Evolutionary conservation across 2,797 vertebrate genomes (phyloP).

Genomic region (Pelobates cultripes): DNA sequence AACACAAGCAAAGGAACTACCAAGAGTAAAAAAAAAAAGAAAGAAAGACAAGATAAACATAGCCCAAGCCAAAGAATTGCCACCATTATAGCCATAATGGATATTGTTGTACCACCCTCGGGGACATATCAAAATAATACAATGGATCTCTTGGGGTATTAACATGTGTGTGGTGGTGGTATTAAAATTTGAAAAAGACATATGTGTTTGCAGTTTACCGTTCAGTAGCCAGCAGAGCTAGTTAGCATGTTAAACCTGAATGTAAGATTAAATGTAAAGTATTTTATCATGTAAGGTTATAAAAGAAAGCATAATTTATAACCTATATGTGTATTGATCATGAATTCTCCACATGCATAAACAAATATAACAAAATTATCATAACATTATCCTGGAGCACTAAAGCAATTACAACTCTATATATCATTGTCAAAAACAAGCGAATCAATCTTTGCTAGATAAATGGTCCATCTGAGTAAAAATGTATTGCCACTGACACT

Average conservation of each 20-base stretch:
- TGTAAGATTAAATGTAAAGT: slow-evolving; percentile 13
- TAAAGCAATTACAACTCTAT: slow-evolving; percentile 44
- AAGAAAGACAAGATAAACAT: too few species aligned
- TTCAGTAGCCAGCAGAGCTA: slow-evolving; percentile 4
- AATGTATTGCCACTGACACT: slow-evolving; percentile 44
- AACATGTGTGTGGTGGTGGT: too few species aligned
- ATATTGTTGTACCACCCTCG: too few species aligned
- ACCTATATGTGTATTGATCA: slow-evolving; percentile 37
- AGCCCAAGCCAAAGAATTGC: too few species aligned
- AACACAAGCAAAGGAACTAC: too few species aligned
- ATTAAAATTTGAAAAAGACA: too few species aligned
- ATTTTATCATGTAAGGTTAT: slow-evolving; percentile 46
- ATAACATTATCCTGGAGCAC: slow-evolving; percentile 18
- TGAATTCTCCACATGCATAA: slow-evolving; percentile 34
- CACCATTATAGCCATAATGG: too few species aligned
- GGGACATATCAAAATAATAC: too few species aligned
- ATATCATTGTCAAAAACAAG: slow-evolving; percentile 32
- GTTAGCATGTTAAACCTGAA: slow-evolving; percentile 36
- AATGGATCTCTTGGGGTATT: too few species aligned
- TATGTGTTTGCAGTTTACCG: too few species aligned
- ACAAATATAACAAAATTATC: slow-evolving; percentile 28
- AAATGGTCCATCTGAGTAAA: slow-evolving; percentile 35
- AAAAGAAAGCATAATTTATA: slow-evolving; percentile 43
- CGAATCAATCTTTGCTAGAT: slow-evolving; percentile 50
- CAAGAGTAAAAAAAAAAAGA: too few species aligned